A percentile compares a stretch with the other conserved stretches of the same genome.
phyloP scores from a whole-genome alignment of 1,140 invertebrate species.

The Drosophila bifasciata region DNA sequence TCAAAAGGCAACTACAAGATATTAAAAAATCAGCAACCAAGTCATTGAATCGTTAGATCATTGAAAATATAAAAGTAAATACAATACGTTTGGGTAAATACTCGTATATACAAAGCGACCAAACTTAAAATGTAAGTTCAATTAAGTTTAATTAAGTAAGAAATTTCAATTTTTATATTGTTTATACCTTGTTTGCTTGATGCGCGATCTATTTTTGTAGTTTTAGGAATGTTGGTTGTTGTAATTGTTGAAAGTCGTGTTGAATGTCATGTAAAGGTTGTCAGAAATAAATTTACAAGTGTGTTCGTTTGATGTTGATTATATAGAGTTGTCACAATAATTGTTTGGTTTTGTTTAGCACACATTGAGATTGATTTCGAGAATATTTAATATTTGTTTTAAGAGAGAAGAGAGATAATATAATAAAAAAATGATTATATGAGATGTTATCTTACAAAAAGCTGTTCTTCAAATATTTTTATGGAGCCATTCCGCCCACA shows the following conservation, averaged over 20 bases:
- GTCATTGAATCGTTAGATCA: conserved; percentile 24
- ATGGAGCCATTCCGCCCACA: not conserved
- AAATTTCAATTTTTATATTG: conserved; percentile 63
- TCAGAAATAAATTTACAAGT: conserved; percentile 74
- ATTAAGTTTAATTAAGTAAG: conserved; percentile 52
- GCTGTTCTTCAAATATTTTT: conserved; percentile 28
- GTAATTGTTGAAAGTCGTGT: conserved; percentile 56
- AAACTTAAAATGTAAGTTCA: conserved; percentile 53
- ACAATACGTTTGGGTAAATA: conserved; percentile 18
- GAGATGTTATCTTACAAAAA: conserved; percentile 76
- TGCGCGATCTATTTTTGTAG: conserved; percentile 81
- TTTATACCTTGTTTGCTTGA: conserved; percentile 84
- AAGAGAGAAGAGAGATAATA: conserved; percentile 76
- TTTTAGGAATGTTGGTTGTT: conserved; percentile 56
- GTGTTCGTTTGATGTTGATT: conserved; percentile 64
- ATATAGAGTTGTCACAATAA: conserved; percentile 50
- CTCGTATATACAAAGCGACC: conserved; percentile 58
- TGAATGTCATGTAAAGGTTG: conserved; percentile 65
- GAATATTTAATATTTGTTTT: conserved; percentile 50
- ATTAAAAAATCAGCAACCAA: conserved; percentile 27
- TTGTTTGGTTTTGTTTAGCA: conserved; percentile 62
- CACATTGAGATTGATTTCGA: conserved; percentile 73
- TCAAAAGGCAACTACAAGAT: conserved; percentile 41
- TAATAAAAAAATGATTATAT: conserved; percentile 79
- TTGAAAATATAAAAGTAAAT: conserved; percentile 12